Base-by-base conservation (phyloP, 1,140 invertebrate genomes). In the Orchesella cincta region DNA sequence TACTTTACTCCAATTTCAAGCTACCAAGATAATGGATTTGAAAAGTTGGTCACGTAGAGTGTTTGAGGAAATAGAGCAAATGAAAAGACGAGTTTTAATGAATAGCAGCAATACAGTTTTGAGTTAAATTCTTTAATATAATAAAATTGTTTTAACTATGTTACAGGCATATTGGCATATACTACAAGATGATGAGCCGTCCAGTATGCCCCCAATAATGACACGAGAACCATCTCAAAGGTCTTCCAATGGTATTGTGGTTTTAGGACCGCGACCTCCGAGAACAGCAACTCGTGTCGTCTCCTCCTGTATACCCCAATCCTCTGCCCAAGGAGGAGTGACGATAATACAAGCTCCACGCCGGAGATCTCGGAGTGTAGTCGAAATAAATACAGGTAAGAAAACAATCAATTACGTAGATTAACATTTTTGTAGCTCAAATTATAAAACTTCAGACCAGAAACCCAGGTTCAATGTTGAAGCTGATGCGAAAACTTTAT, bases 141-240 rank as follows among this genome's bases (percentile, higher is more conserved):
- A n/a, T n/a, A n/a, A n/a, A n/a, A n/a, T n/a, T n/a, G n/a, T n/a
- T n/a, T n/a, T n/a, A n/a, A n/a, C n/a, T n/a, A n/a, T n/a, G n/a
- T 31, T 33, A 8, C 62, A 67, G 62, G 62, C 62, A 12, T 67
- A 67, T n/a, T 67, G 62, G 62, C 26, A 67, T 16, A n/a, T 67
- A 5, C 31, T 67, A 23, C 28, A 8, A 31, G 62, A 67, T 12
- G 62, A 67, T 31, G 62, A 67, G 62, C 62, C 62, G 29, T 67
- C 62, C 62, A 67, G 62, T n/a, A 67, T 67, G 62, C 62, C 62
- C 8, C 62, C 8, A 5, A 8, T 67, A 33, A 29, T 67, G 8
- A 67, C 62, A 67, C 29, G 62, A n/a, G 62, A 67, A 8, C 62
- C 28, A 31, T 8, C 28, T 5, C 8, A 3, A 12, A 31, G 12